Evolutionary conservation across 2,888 invertebrate genomes (phyloP).

Genomic region (Graphium colonna): DNA sequence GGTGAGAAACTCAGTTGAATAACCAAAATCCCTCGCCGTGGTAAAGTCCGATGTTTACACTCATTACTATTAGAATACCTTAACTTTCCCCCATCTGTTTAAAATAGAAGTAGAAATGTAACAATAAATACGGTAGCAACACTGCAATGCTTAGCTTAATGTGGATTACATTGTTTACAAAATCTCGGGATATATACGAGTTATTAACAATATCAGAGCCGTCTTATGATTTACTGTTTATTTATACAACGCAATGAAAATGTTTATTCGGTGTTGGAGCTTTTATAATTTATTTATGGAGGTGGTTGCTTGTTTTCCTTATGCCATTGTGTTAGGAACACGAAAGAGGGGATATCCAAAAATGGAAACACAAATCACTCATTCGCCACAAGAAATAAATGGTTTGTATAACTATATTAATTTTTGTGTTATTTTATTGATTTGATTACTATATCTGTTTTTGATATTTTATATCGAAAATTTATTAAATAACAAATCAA

Average conservation of each 20-base stretch:
- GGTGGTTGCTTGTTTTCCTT: not conserved
- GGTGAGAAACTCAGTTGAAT: too few species aligned
- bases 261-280: slow-evolving; percentile 7
- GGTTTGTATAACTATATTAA: not conserved
- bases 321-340: slow-evolving; percentile 7
- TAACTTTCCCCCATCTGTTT: not conserved
- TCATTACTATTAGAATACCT: too few species aligned
- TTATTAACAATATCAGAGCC: not conserved
- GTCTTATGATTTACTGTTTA: not conserved
- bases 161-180: not conserved
- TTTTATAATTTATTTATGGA: slow-evolving; percentile 11
- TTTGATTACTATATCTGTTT: too few species aligned
- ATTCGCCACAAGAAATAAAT: not conserved
- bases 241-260: slow-evolving; percentile 8
- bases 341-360: not conserved
- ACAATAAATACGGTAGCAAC: not conserved
- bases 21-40: too few species aligned
- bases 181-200: not conserved
- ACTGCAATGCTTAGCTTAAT: not conserved
- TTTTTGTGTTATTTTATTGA: too few species aligned
- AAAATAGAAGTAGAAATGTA: not conserved
- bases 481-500: not conserved
- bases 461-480: too few species aligned
- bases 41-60: too few species aligned
- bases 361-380: slow-evolving; percentile 2